Evolutionary conservation across 2,888 invertebrate species (phyloP), one percentile per base, ranked within the genome.

Genomic region (Villa cingulata): DNA sequence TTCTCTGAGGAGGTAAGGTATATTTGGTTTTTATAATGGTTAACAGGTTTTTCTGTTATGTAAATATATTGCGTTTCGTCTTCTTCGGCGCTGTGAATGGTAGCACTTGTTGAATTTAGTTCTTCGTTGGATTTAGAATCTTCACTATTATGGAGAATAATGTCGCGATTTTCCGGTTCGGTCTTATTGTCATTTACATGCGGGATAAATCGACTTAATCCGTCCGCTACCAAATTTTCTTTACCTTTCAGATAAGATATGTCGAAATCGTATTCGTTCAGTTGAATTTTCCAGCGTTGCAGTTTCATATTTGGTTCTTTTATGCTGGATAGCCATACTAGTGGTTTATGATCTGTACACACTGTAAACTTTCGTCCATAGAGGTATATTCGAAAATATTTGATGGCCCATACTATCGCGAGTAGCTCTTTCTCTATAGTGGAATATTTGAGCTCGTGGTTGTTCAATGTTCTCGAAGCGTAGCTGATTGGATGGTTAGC

Each of bases 381-480:
- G 12, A 62, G 17, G 48, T 62, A 60, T 2, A 57, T 57, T 43
- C 56, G 45, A 46, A 59, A 61, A 47, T 58, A 53, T 27, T 55
- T 52, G 3, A 56, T 52, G 2, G 52, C 55, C 49, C 46, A 49
- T 19, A 46, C 34, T 14, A 49, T 46, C 4, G 45, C 49, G 19
- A 56, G 23, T 9, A 57, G 37, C 51, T 62, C 60, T 48, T 54
- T 56, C 41, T 58, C 57, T 3, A 53, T 57, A 0, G 56, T 55
- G 1, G 51, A 43, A 38, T 60, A 59, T 36, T 56, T 57, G 14
- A 23, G 27, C 43, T 60, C 58, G 1, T 51, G 51, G 9, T 46
- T 50, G 16, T 51, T 56, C 9, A 59, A 50, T 1, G 56, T 59
- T 45, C 55, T 46, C n/a, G 54, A 54, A 0, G 59, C 56, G 45